Percentiles rank a stretch among this genome's conserved stretches.
Evolutionary conservation across 2,888 invertebrate genomes (phyloP).

Genomic region (Poecilobothrus nobilitatus): DNA sequence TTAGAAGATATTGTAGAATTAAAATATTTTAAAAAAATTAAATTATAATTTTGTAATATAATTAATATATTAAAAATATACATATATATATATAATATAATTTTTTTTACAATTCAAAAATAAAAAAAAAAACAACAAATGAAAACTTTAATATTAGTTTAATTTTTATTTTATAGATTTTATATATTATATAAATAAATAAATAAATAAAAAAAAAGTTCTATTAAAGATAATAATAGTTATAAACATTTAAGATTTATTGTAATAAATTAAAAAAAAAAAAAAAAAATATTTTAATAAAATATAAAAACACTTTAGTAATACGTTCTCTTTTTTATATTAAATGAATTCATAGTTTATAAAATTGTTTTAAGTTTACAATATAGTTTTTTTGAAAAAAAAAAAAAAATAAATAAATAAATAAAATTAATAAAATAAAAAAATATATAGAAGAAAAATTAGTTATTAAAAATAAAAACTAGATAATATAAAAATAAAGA

Average conservation of each 20-base stretch:
- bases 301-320: background rate
- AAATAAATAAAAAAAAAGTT: background rate
- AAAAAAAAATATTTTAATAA: background rate
- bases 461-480: background rate
- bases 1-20: too few relatives aligned
- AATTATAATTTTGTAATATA: too few relatives aligned
- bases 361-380: background rate
- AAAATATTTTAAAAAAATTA: too few relatives aligned
- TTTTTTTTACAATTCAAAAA: too few relatives aligned
- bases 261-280: constrained; percentile 9
- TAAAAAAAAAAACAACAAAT: too few relatives aligned
- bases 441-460: background rate
- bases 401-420: background rate
- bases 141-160: too few relatives aligned
- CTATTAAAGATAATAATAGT: constrained; percentile 14
- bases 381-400: background rate
- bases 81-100: too few relatives aligned
- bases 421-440: background rate
- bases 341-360: background rate
- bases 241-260: constrained; percentile 14
- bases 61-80: too few relatives aligned
- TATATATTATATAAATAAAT: background rate
- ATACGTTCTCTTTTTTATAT: background rate
- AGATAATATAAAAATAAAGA: background rate
- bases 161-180: too few relatives aligned